Evolutionary conservation across 1,140 invertebrate species (phyloP), one percentile per base, ranked within the genome.

Genomic region (Anadara kagoshimensis): DNA sequence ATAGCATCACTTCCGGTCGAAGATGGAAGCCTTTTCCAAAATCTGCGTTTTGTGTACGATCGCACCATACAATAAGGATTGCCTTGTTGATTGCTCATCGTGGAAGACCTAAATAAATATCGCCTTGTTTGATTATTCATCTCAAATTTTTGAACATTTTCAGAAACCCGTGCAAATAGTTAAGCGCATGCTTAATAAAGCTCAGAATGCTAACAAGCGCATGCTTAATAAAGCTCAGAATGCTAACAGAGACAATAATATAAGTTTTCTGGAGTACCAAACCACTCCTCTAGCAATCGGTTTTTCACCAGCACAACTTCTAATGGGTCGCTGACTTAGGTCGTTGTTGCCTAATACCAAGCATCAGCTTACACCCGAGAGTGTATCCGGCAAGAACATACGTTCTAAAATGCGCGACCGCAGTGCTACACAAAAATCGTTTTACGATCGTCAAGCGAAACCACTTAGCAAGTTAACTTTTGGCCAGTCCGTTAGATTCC

Each of bases 221-320:
- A 36, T 36, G 29, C 7, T 76, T 20, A 57, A 59, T 20, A 79
- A 74, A 54, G 49, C 61, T 41, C 72, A 73, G 41, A 36, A 41
- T 4, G 49, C 64, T 41, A 49, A 57, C 16, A 26, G 18, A 67
- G 72, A 82, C 47, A 61, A 70, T 20, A 66, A 68, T 29, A 43
- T 81, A 56, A 70, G 51, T 10, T 24, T 78, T 20, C 24, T 82
- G 10, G 73, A 73, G 44, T 78, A 78, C 51, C 43, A 63, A 16
- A 59, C 49, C 5, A 76, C 73, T n/a, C 75, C 73, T 8, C n/a
- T 76, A 18, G 53, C 68, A 5, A 61, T 44, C 24, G 62, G 54
- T 49, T 59, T 44, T 14, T 66, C 58, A 0, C 76, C 76, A 43
- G 61, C 73, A 5, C 69, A 80, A 56, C 54, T 75, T 12, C 57